Base-by-base conservation (phyloP, 2,797 vertebrate species). In the Thaleichthys pacificus region DNA sequence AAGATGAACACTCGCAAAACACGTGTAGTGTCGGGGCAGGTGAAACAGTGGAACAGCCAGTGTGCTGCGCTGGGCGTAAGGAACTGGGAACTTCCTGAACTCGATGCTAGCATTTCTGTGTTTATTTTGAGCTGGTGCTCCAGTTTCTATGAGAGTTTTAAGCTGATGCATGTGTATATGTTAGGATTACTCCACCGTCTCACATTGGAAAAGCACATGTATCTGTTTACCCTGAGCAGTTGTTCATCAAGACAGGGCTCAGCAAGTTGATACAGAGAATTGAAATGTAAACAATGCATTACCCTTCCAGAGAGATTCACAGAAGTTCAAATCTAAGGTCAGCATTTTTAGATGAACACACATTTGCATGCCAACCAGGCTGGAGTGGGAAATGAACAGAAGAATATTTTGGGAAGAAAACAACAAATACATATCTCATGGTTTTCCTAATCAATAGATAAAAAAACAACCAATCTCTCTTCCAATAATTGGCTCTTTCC, bases 401-500 rank as follows among this genome's bases (percentile, higher is more conserved):
- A 14, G 1, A 47, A 47, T 47, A 12, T 47, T 47, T 12, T 47
- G 6, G 51, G 2, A 56, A n/a, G 51, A 17, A 19, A 56, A n/a
- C 19, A n/a, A 17, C n/a, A 56, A 56, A 56, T 4, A 56, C 51
- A n/a, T 56, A 21, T 21, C 9, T 5, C 58, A 61, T 9, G 30
- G 42, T 47, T 47, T 47, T 12, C 3, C 21, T 0, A 32, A 3
- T 63, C 68, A 15, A 1, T 7, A 2, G 6, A 21, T 28, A 5
- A 19, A 22, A 70, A 68, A 66, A 11, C 69, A 57, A 75, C 80
- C 80, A 76, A 75, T 78, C 68, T 51, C 68, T 77, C 32, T 76
- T 80, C 78, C 68, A 79, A 82, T 87, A 85, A 89, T 86, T 86
- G 82, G 85, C 87, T 86, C 38, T 26, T 54, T 60, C 38, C 81